Evolutionary conservation across 2,888 invertebrate species (phyloP).

Genomic region (Trachelus stipa): DNA sequence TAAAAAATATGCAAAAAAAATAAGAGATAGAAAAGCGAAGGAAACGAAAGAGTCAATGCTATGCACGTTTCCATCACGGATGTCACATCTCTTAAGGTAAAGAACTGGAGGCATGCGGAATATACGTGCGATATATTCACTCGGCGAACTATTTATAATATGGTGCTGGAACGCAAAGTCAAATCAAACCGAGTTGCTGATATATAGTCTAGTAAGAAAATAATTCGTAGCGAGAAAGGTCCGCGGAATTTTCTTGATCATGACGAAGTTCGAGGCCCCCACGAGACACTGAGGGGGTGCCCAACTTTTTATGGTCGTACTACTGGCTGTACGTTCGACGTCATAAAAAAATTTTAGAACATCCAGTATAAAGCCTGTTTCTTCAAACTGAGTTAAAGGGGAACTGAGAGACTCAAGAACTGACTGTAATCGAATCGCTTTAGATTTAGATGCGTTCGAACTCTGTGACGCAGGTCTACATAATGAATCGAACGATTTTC

Average conservation of each 20-base stretch:
- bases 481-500: constrained; percentile 33
- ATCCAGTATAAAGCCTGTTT: background rate
- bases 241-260: background rate
- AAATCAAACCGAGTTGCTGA: background rate
- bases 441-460: background rate
- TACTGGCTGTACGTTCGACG: background rate
- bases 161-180: background rate
- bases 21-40: background rate
- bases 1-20: background rate
- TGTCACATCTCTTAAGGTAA: constrained; percentile 37
- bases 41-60: constrained; percentile 11
- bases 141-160: constrained; percentile 31
- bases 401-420: background rate
- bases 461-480: constrained; percentile 33
- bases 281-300: background rate
- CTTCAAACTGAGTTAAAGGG: background rate
- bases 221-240: background rate
- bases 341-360: background rate
- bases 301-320: background rate
- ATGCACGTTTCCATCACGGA: constrained; percentile 35
- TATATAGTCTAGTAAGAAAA: constrained; percentile 1
- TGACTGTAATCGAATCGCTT: background rate
- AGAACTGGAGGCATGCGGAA: constrained; percentile 14
- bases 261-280: background rate
- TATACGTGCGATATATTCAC: constrained; percentile 28